A percentile compares a stretch with the other conserved stretches of the same genome.
These are phyloP conservation scores for Varanus komodoensis DNA, from an alignment of 2,113 vertebrate species.

Conservation along the genomic window DNA sequence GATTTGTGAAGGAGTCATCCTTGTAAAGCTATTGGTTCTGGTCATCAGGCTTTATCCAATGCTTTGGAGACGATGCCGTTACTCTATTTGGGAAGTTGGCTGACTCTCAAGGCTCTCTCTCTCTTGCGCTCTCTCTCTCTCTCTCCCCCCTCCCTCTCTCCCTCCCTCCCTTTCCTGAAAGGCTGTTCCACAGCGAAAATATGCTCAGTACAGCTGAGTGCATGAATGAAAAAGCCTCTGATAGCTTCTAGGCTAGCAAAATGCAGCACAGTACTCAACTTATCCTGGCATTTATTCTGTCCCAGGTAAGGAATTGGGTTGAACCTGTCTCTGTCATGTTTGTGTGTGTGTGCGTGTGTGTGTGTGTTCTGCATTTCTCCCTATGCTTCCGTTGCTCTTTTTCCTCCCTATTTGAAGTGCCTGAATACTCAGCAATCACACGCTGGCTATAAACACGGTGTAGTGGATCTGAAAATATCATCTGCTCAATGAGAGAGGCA, in stretches of 20 bases:
- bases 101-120: constrained; percentile 87
- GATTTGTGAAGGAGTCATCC: constrained; percentile 86
- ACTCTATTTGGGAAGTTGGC: constrained; percentile 97
- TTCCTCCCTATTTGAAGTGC: constrained; percentile 65
- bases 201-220: constrained; percentile 93
- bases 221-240: constrained; percentile 88
- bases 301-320: constrained; percentile 89
- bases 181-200: constrained; percentile 95
- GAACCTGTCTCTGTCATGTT: neutral
- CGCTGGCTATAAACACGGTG: constrained; percentile 44
- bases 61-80: constrained; percentile 94
- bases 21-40: constrained; percentile 97
- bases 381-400: constrained; percentile 43
- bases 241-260: constrained; percentile 87
- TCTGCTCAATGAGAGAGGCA: constrained; percentile 16
- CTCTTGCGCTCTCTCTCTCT: neutral
- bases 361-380: neutral
- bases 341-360: neutral
- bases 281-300: constrained; percentile 88
- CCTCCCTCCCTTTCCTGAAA: constrained; percentile 77
- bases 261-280: constrained; percentile 91
- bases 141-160: neutral
- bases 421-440: constrained; percentile 64
- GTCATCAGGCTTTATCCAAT: constrained; percentile 91
- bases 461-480: constrained; percentile 51